A percentile compares a stretch with the other conserved stretches of the same genome.
Evolutionary conservation across 2,113 vertebrate genomes (phyloP).

Genomic region (Danionella cerebrum): DNA sequence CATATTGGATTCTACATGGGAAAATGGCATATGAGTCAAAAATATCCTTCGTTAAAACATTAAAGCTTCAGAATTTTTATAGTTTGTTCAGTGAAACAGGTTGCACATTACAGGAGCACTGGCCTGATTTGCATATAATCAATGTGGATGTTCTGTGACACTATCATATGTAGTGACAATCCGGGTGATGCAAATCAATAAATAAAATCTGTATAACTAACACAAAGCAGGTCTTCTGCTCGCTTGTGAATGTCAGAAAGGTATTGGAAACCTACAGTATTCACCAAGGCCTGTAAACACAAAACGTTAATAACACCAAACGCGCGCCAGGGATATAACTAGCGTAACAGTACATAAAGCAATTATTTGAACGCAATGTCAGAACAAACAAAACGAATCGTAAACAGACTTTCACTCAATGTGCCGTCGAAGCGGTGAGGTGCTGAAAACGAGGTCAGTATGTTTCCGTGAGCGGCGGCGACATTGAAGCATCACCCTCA

Average conservation of each 20-base stretch:
- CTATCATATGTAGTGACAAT: too few species aligned
- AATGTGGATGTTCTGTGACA: too few species aligned
- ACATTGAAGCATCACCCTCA: conserved; percentile 22
- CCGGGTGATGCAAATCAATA: too few species aligned
- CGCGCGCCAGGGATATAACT: background rate
- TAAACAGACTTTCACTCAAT: background rate
- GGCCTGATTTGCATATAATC: too few species aligned
- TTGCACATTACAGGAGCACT: too few species aligned
- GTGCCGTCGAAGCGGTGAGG: background rate
- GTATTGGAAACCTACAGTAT: background rate
- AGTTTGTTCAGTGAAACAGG: background rate
- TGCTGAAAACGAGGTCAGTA: conserved; percentile 48
- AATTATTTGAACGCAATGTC: background rate
- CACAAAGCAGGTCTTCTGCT: background rate
- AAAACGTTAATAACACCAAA: background rate
- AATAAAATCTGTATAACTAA: too few species aligned
- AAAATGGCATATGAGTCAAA: background rate
- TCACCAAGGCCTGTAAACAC: background rate
- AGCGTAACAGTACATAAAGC: background rate
- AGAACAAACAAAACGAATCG: background rate
- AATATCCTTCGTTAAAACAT: too few species aligned
- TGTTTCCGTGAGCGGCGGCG: conserved; percentile 33
- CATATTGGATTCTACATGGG: background rate
- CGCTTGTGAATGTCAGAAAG: background rate
- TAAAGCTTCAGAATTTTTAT: too few species aligned